Evolutionary conservation across 2,888 invertebrate genomes (phyloP), one percentile per base, ranked within the genome.

Genomic region (Aphidoletes aphidimyza): DNA sequence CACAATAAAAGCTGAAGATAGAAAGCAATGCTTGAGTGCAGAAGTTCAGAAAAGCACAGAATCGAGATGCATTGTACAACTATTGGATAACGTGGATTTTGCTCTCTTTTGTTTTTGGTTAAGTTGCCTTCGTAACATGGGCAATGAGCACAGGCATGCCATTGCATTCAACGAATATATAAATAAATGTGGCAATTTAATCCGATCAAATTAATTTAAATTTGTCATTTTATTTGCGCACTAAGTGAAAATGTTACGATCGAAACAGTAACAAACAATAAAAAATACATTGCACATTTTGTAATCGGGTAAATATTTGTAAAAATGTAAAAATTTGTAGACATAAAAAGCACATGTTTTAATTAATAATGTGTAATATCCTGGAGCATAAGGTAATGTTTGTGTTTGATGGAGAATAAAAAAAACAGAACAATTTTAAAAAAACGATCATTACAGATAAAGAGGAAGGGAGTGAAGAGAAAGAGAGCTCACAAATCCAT

Each of bases 301-400:
- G 17, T 2, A 47, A 54, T 22, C 22, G 3, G 54, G 37, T 11
- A 81, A 37, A 37, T 22, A n/a, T 11, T 5, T 54, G 54, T n/a
- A 54, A 81, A 81, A 81, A 81, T 37, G 37, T 26, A 8, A n/a
- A n/a, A n/a, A n/a, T n/a, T 3, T 26, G 37, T n/a, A 39, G n/a
- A 81, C 81, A 81, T 81, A 81, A 81, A 81, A 81, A 69, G 37
- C 81, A 81, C 81, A 81, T 81, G 81, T 81, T 81, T 81, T 81
- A 81, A 81, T 81, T 81, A 81, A 81, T 81, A 81, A 81, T 22
- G 36, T 37, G 81, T 37, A 69, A 69, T 69, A 30, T 69, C 69
- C 69, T 69, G 69, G 14, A 69, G 69, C 69, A 69, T 30, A 69
- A 69, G 69, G 69, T 69, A 69, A 69, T 69, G 14, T 69, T 69